Evolutionary conservation across 2,888 invertebrate genomes (phyloP).

Genomic region (Hermaeophaga mercurialis): DNA sequence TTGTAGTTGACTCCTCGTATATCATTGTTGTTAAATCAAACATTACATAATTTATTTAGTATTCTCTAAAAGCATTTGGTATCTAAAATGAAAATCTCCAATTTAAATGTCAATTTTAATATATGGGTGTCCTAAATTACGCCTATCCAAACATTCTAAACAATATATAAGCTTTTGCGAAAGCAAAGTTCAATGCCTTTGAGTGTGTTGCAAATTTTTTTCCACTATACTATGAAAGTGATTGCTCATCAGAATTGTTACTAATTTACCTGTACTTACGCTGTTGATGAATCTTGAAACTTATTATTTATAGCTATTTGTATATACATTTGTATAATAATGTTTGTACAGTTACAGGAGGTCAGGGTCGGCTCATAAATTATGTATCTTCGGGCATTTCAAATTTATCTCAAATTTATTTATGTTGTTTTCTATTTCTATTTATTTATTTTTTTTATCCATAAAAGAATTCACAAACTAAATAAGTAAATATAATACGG

Average conservation of each 20-base stretch:
- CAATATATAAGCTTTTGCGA: constrained; percentile 14
- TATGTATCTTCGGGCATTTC: no score
- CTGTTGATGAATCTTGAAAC: not conserved
- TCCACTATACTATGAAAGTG: not conserved
- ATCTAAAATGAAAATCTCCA: constrained; percentile 11
- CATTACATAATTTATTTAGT: not conserved
- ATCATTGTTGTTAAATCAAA: no score
- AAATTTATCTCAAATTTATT: no score
- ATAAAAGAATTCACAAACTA: no score
- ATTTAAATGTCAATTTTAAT: constrained; percentile 22
- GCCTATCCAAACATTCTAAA: constrained; percentile 2
- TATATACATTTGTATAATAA: not conserved
- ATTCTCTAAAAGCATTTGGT: not conserved
- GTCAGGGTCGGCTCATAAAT: not conserved
- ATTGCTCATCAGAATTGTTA: constrained; percentile 5
- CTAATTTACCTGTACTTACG: not conserved
- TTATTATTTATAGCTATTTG: not conserved
- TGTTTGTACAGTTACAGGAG: not conserved
- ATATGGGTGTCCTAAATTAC: constrained; percentile 19
- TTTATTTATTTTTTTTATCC: no score
- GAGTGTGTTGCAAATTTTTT: constrained; percentile 13
- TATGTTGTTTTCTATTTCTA: no score
- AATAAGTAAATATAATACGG: no score
- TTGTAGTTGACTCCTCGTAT: no score
- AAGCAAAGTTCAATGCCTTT: constrained; percentile 13